Base-by-base conservation (phyloP, 2,113 vertebrate species). In the Calonectris borealis region DNA sequence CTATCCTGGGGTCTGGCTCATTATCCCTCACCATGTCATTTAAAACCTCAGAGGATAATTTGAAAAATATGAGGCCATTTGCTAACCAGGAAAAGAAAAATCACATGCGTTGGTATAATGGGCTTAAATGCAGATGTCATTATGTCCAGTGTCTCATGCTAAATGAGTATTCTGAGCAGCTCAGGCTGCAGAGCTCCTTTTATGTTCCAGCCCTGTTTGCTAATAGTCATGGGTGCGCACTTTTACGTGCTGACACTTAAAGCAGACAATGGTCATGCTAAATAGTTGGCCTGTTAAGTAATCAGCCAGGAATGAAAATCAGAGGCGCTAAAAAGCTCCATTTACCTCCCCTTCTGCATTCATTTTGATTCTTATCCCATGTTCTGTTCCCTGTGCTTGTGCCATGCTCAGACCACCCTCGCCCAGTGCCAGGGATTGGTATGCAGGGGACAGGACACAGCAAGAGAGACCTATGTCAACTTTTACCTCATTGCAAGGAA, bases 51-150 rank as follows among this genome's bases (percentile, higher is more conserved):
- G 66, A 93, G 62, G 75, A 81, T 91, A 93, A 94, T 95, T 27
- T 95, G 87, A 95, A 93, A 95, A 91, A 77, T 94, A 95, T 51
- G 82, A 88, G 71, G 79, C 55, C 64, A 93, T 95, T 94, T 94
- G 68, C 68, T 88, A 94, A 90, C 78, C 32, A 73, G 89, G 11
- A 77, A 57, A 95, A 97, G 96, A 95, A 94, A 94, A 95, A 96
- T 90, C 1, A 8, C 42, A 40, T 48, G 49, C 10, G 9, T 81
- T 0, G 0, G 55, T 76, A 70, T 94, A 96, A 96, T 86, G 93
- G 89, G 84, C 84, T 94, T 90, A 91, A 96, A 94, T 52, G 72
- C 38, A 93, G 81, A 89, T 83, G 86, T 22, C 79, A 90, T 97
- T 95, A 91, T 81, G 81, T 81, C 76, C 69, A 80, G 46, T 40